Conservation (phyloP, 1,140 invertebrate species). For the Diabrotica undecimpunctata region DNA sequence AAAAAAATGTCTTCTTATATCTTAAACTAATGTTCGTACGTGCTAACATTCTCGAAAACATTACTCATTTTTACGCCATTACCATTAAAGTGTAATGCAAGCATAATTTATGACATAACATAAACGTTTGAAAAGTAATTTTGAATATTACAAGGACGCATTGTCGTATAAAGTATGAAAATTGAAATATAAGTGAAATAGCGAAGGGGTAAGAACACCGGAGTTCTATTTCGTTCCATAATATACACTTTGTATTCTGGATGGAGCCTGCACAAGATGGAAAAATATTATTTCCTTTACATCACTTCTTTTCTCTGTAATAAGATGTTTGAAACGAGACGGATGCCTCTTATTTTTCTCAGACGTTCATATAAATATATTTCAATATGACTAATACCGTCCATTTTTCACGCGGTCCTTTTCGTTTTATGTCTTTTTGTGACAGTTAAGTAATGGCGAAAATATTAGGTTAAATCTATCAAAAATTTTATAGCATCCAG, state of each 20-base stretch:
- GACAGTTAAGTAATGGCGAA: no score
- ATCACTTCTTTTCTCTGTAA: constrained; percentile 38
- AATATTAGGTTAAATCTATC: no score
- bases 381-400: constrained; percentile 20
- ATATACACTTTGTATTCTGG: constrained; percentile 45
- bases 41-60: not conserved
- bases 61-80: constrained; percentile 9
- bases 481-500: no score
- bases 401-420: constrained; percentile 3
- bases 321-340: constrained; percentile 33
- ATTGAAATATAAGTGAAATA: constrained; percentile 44
- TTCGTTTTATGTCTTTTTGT: not conserved
- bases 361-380: constrained; percentile 25
- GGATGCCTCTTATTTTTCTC: constrained; percentile 25
- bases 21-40: not conserved
- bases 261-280: constrained; percentile 41
- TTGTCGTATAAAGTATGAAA: constrained; percentile 41
- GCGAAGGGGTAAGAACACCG: constrained; percentile 33
- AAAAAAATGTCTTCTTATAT: not conserved
- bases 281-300: constrained; percentile 46
- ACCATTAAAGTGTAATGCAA: constrained; percentile 4
- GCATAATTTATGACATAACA: constrained; percentile 19
- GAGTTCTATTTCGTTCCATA: constrained; percentile 41
- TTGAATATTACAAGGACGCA: constrained; percentile 35
- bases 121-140: constrained; percentile 34